These are phyloP conservation scores for Microtus pennsylvanicus DNA, from an alignment of 2,113 vertebrate genomes.

Conservation along the genomic window DNA sequence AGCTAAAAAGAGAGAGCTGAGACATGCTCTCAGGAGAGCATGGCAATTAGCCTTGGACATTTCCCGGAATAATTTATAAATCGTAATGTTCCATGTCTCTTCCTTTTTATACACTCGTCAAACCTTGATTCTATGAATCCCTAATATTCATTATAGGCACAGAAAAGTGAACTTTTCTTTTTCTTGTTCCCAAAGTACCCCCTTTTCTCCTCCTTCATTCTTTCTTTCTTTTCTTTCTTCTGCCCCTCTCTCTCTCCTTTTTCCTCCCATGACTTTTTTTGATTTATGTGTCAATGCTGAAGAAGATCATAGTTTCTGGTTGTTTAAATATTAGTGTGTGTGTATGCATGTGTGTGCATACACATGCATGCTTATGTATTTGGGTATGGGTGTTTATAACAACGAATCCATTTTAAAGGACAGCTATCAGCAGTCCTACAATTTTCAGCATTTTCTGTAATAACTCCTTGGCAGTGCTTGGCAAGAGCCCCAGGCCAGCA, in stretches of 20 bases:
- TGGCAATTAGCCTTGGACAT: conserved; percentile 59
- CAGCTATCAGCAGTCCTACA: not conserved
- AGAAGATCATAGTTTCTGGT: not conserved
- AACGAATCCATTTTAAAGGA: not conserved
- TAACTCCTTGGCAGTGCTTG: not conserved
- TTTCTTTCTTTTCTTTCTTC: not conserved
- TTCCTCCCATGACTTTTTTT: not conserved
- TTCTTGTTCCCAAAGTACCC: not conserved
- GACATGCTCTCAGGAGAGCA: conserved; percentile 6
- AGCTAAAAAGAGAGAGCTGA: not conserved
- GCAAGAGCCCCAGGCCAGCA: not conserved
- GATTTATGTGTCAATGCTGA: not conserved
- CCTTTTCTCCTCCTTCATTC: not conserved
- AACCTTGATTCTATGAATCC: conserved; percentile 35
- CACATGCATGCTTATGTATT: not conserved
- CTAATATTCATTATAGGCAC: not conserved
- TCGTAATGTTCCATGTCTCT: conserved; percentile 22
- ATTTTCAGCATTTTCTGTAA: not conserved
- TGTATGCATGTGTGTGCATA: no score
- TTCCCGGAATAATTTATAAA: not conserved
- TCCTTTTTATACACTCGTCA: conserved; percentile 34
- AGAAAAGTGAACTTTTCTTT: conserved; percentile 5
- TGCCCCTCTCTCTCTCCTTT: not conserved
- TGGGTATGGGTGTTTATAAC: not conserved
- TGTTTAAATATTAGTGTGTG: not conserved